phyloP scores from a whole-genome alignment of 2,113 vertebrate species.

The Lasiurus cinereus region DNA sequence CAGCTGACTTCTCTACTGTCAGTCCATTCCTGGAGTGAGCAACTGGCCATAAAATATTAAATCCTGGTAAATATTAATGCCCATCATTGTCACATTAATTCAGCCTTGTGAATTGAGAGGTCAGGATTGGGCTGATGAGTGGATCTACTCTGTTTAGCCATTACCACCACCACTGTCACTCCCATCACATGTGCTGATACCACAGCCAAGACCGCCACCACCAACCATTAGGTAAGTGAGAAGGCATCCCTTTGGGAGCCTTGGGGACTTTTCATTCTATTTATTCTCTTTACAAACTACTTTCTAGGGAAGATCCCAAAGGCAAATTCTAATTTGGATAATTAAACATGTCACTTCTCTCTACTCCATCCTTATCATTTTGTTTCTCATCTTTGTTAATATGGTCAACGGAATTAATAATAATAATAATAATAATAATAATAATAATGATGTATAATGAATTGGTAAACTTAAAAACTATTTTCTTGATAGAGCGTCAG shows the following conservation, averaged over 20 bases:
- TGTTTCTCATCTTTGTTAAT: neutral
- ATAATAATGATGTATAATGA: neutral
- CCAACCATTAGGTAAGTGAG: neutral
- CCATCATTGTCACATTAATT: constrained; percentile 67
- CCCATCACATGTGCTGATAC: no score
- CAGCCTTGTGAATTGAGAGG: constrained; percentile 59
- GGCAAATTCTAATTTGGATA: constrained; percentile 16
- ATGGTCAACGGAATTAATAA: neutral
- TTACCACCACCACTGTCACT: neutral
- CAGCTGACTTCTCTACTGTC: constrained; percentile 53
- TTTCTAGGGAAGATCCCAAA: neutral
- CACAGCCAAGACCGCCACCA: neutral
- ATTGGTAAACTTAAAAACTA: neutral
- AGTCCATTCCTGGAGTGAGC: constrained; percentile 15
- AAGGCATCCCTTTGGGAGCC: neutral
- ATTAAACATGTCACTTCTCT: neutral
- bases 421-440: neutral
- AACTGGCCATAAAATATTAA: constrained; percentile 74
- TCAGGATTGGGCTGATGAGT: constrained; percentile 49
- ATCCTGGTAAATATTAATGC: constrained; percentile 70
- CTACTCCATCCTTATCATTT: neutral
- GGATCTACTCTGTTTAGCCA: neutral
- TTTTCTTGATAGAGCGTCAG: neutral
- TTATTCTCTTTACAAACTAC: neutral
- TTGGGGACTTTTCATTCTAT: neutral